A percentile compares a stretch with the other conserved stretches of the same genome.
These are phyloP conservation scores for Gobius niger DNA, from an alignment of 2,113 vertebrate species.

Conservation along the genomic window DNA sequence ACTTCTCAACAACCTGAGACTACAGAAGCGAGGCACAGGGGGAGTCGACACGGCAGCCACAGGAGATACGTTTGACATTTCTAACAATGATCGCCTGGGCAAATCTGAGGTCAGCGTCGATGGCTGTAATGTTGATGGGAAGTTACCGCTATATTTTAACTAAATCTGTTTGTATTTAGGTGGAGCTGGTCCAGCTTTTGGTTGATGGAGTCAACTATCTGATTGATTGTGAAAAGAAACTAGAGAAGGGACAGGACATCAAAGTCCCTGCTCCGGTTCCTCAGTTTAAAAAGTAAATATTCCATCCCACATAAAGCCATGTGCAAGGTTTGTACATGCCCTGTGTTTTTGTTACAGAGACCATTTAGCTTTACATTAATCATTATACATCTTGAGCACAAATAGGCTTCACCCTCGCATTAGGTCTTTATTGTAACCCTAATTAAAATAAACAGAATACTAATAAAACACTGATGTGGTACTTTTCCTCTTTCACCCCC, in stretches of 20 bases:
- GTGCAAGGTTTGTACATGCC: conserved; percentile 1
- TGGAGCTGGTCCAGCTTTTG: conserved; percentile 90
- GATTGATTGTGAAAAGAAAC: conserved; percentile 89
- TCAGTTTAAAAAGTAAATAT: conserved; percentile 84
- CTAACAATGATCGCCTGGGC: conserved; percentile 90
- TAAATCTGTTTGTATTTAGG: conserved; percentile 62
- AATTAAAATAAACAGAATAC: conserved; percentile 55
- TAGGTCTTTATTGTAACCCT: conserved; percentile 52
- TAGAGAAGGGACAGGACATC: conserved; percentile 91
- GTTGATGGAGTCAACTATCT: conserved; percentile 89
- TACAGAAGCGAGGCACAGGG: conserved; percentile 91
- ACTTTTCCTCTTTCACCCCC: no score
- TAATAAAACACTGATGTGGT: conserved; percentile 38
- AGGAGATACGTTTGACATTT: conserved; percentile 89
- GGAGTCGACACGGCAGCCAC: conserved; percentile 89
- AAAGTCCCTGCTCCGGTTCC: conserved; percentile 83
- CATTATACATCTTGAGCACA: conserved; percentile 17
- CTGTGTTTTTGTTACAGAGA: background rate
- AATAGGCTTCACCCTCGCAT: conserved; percentile 50
- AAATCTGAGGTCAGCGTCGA: conserved; percentile 84
- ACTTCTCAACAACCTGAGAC: conserved; percentile 87
- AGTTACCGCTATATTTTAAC: background rate
- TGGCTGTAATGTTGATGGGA: background rate
- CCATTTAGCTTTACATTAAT: background rate
- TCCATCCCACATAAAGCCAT: conserved; percentile 6